Evolutionary conservation across 1,140 invertebrate species (phyloP).

Genomic region (Parasteatoda tepidariorum): DNA sequence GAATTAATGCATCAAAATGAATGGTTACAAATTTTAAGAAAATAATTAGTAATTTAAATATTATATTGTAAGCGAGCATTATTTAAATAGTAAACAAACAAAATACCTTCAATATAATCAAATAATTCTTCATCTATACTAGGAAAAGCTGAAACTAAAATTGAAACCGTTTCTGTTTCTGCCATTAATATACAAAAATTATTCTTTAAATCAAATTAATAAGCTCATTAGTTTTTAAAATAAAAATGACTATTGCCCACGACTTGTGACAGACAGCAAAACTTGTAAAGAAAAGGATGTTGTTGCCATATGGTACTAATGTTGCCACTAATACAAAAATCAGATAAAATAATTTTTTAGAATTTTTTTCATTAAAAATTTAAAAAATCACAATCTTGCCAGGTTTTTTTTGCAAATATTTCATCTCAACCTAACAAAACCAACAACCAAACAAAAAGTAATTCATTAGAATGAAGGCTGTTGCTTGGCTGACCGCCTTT

Average conservation of each 20-base stretch:
- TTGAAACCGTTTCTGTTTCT: slow-evolving; percentile 32
- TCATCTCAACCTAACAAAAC: no score
- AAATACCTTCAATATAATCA: slow-evolving; percentile 47
- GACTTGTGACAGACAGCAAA: neutral
- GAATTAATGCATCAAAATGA: neutral
- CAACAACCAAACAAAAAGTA: no score
- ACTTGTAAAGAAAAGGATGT: neutral
- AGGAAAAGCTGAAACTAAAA: slow-evolving; percentile 37
- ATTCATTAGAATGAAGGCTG: no score
- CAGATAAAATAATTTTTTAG: no score
- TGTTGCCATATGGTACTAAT: no score
- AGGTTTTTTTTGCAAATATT: no score
- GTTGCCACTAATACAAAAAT: no score
- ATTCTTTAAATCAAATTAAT: neutral
- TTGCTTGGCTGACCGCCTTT: no score
- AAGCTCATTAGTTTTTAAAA: neutral
- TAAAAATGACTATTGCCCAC: neutral
- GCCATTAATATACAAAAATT: slow-evolving; percentile 30
- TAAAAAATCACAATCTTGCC: no score
- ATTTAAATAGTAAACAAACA: neutral
- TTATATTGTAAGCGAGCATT: neutral
- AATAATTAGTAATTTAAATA: neutral
- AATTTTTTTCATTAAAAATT: no score
- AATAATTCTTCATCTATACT: slow-evolving; percentile 31
- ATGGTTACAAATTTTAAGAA: neutral